A percentile compares a stretch with the other conserved stretches of the same genome.
These are phyloP conservation scores for Vanacampus margaritifer DNA, from an alignment of 2,113 vertebrate genomes.

Conservation along the genomic window DNA sequence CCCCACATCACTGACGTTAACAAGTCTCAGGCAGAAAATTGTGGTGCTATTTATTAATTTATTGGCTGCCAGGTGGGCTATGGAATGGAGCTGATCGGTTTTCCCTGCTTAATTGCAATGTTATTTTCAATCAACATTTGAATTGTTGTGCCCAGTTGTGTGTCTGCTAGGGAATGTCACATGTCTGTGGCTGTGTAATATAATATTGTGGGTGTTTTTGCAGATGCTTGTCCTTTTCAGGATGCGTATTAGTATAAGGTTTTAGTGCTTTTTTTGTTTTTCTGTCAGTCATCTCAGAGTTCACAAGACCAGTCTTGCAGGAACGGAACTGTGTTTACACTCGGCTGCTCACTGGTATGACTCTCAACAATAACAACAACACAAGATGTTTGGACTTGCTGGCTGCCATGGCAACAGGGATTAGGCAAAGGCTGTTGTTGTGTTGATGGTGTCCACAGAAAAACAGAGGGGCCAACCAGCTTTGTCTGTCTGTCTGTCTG, in stretches of 20 bases:
- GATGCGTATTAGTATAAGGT: background rate
- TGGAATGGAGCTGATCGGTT: constrained; percentile 50
- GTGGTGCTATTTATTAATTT: background rate
- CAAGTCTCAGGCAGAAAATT: constrained; percentile 2
- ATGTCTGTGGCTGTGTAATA: constrained; percentile 3
- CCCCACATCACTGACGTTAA: constrained; percentile 37
- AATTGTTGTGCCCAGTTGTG: background rate
- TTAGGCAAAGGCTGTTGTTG: constrained; percentile 71
- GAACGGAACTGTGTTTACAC: constrained; percentile 74
- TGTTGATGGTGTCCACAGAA: constrained; percentile 73
- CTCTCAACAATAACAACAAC: constrained; percentile 81
- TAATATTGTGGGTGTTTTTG: constrained; percentile 3
- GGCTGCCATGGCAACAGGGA: constrained; percentile 73
- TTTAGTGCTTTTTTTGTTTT: constrained; percentile 45
- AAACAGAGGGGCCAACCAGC: constrained; percentile 58
- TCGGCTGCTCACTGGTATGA: constrained; percentile 68
- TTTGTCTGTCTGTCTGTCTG: constrained; percentile 46
- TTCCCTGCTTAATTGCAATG: constrained; percentile 3
- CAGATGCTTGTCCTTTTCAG: constrained; percentile 2
- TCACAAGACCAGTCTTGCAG: constrained; percentile 75
- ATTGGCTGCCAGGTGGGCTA: constrained; percentile 12
- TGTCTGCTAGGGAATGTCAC: constrained; percentile 5
- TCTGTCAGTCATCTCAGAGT: constrained; percentile 63
- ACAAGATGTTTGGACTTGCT: constrained; percentile 78
- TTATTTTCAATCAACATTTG: background rate